Conservation (phyloP, 2,113 vertebrate species). For the Mormoops blainvillei region DNA sequence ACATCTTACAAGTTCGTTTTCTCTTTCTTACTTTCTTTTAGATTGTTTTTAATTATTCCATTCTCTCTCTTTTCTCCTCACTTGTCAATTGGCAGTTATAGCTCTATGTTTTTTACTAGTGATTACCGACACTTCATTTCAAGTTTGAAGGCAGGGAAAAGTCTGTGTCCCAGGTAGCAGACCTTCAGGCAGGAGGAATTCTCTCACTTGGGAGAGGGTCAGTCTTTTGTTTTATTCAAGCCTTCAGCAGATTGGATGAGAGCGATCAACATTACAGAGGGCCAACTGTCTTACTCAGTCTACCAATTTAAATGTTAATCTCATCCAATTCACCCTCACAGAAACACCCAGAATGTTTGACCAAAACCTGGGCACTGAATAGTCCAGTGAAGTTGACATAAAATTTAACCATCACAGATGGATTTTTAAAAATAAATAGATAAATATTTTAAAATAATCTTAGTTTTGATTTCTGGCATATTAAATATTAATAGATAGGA, state of each 20-base stretch:
- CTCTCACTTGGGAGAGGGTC: not conserved
- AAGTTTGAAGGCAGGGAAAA: not conserved
- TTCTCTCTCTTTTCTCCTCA: not conserved
- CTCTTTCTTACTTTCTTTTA: not conserved
- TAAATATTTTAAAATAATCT: not conserved
- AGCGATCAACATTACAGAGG: not conserved
- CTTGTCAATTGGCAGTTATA: not conserved
- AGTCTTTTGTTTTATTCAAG: not conserved
- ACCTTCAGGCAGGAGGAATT: not conserved
- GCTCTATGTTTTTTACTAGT: not conserved
- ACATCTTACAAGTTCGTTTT: not conserved
- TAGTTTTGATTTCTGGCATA: constrained; percentile 10
- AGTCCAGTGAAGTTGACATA: not conserved
- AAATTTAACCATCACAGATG: not conserved
- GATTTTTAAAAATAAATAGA: not conserved
- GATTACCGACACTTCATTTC: not conserved
- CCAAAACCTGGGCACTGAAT: not conserved
- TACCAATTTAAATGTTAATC: not conserved
- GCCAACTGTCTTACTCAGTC: not conserved
- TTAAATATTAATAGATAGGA: not conserved
- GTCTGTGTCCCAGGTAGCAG: not conserved
- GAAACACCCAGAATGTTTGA: not conserved
- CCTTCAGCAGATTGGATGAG: not conserved
- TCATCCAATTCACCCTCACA: not conserved
- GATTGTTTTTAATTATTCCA: not conserved